These are phyloP conservation scores for Osmerus mordax DNA, from an alignment of 2,113 vertebrate genomes.

Conservation along the genomic window DNA sequence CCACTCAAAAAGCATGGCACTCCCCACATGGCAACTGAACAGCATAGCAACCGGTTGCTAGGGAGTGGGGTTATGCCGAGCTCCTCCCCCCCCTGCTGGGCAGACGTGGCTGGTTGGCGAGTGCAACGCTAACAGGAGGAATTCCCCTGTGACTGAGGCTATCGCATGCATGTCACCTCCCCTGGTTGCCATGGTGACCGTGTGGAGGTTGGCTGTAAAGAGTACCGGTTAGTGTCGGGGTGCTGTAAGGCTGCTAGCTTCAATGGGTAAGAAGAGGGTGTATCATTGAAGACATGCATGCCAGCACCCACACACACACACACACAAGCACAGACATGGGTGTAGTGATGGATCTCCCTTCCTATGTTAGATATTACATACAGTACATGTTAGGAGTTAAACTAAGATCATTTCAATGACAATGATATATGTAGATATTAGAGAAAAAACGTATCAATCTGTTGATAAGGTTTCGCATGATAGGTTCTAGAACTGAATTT, in stretches of 20 bases:
- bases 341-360: not conserved
- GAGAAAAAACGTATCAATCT: too few species aligned
- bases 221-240: slow-evolving; percentile 1
- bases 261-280: not conserved
- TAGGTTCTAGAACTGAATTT: not conserved
- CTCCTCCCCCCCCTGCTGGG: slow-evolving; percentile 15
- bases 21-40: slow-evolving; percentile 30
- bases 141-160: slow-evolving; percentile 22
- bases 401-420: too few species aligned
- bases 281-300: not conserved
- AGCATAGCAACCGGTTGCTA: slow-evolving; percentile 39
- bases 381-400: not conserved
- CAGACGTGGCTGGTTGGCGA: slow-evolving; percentile 5
- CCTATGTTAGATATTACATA: not conserved
- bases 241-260: slow-evolving; percentile 2
- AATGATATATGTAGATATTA: too few species aligned
- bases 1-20: slow-evolving; percentile 4
- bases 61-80: slow-evolving; percentile 21
- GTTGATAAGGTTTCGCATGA: too few species aligned
- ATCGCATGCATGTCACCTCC: slow-evolving; percentile 10
- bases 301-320: not conserved
- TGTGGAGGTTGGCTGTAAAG: slow-evolving; percentile 18
- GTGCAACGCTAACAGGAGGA: slow-evolving; percentile 19
- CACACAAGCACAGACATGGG: not conserved
- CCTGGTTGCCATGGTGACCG: slow-evolving; percentile 34